A percentile compares a stretch with the other conserved stretches of the same genome.
These are phyloP conservation scores for Sylvia atricapilla DNA, from an alignment of 2,113 vertebrate genomes.

Conservation along the genomic window DNA sequence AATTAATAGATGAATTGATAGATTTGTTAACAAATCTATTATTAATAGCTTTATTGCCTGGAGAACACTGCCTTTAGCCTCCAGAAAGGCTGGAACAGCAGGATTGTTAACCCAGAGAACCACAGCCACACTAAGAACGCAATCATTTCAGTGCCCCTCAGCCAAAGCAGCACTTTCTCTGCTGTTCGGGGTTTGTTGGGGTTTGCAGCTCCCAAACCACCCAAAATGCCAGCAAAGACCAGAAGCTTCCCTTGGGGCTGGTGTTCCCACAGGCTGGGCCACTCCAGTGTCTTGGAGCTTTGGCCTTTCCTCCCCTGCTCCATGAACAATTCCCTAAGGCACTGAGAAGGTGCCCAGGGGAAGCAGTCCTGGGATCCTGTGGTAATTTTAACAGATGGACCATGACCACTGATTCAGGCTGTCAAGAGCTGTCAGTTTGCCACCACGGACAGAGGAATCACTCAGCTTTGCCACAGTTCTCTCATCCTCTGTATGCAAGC, in stretches of 20 bases:
- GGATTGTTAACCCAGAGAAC: background rate
- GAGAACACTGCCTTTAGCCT: background rate
- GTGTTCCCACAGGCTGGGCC: background rate
- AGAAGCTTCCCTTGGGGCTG: background rate
- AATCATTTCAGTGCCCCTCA: background rate
- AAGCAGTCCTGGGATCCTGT: background rate
- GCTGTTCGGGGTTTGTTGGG: background rate
- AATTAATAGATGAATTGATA: too few species aligned
- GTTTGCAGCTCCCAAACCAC: background rate
- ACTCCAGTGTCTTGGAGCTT: background rate
- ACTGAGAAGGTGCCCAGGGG: background rate
- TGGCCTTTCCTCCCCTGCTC: background rate
- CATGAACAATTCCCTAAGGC: background rate
- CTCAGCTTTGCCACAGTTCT: background rate
- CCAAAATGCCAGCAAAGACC: background rate
- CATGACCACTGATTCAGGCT: background rate
- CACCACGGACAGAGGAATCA: background rate
- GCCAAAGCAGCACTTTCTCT: background rate
- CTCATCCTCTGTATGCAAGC: background rate
- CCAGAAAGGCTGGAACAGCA: background rate
- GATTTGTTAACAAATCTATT: too few species aligned
- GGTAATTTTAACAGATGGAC: background rate
- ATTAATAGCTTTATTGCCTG: background rate
- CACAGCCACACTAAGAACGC: background rate
- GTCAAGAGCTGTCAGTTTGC: background rate